Evolutionary conservation across 2,888 invertebrate genomes (phyloP).

Genomic region (Odontothrips loti): DNA sequence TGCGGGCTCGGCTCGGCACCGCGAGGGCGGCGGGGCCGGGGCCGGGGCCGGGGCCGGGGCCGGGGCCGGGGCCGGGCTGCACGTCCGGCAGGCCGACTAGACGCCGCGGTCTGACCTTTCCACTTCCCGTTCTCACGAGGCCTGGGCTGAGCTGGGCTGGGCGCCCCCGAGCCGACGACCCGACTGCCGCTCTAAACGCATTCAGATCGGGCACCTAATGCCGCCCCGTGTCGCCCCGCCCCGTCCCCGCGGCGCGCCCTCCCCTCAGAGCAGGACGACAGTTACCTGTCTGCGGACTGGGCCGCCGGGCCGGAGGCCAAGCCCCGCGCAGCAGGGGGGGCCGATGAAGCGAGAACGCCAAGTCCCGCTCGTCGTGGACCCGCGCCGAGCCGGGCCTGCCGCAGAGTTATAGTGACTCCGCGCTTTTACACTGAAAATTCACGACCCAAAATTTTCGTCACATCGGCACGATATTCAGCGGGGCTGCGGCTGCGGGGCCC

Average conservation of each 20-base stretch:
- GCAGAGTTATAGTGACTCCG: neutral
- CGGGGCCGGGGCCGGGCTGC: neutral
- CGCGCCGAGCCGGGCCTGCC: no score
- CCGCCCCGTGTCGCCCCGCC: neutral
- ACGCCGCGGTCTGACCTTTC: no score
- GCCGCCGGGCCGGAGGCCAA: no score
- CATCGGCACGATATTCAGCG: neutral
- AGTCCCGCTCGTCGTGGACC: no score
- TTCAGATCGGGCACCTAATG: neutral
- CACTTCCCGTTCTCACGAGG: no score
- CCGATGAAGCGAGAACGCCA: no score
- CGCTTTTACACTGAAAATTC: neutral
- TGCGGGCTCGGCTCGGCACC: neutral
- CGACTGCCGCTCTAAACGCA: neutral
- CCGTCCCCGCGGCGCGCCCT: neutral
- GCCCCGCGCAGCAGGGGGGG: no score
- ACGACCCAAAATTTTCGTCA: constrained; percentile 2
- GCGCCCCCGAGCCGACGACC: no score
- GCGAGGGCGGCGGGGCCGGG: neutral
- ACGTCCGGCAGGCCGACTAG: no score
- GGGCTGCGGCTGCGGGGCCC: neutral
- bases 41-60: neutral
- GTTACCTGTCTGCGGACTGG: no score
- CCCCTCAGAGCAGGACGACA: neutral
- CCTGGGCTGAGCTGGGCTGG: no score